Percentiles rank a stretch among this genome's conserved stretches.
Conservation (phyloP, 2,797 vertebrate species). For the Macropus fuliginosus region DNA sequence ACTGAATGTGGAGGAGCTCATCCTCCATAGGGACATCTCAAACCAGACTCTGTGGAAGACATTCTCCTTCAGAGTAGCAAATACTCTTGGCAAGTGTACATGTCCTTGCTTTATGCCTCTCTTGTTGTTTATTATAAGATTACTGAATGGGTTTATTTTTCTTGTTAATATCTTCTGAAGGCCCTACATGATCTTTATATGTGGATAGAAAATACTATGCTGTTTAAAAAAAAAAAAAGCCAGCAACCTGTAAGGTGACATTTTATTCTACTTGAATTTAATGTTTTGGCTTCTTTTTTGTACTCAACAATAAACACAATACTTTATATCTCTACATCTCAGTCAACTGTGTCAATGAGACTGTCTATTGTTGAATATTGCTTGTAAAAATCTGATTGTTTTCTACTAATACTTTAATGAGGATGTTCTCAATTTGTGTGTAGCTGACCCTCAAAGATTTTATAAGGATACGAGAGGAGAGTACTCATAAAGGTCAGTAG, state of each 20-base stretch:
- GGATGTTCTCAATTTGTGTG: background rate
- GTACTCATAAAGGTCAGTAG: background rate
- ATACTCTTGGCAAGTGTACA: background rate
- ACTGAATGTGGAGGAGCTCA: background rate
- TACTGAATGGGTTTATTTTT: background rate
- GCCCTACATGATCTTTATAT: background rate
- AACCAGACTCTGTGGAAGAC: background rate
- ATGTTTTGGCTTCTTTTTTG: background rate
- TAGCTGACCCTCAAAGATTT: background rate
- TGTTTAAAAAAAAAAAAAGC: background rate
- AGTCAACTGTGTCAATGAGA: background rate
- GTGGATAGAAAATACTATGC: background rate
- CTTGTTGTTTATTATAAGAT: background rate
- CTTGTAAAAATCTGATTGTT: background rate
- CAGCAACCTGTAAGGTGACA: background rate
- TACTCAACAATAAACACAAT: background rate
- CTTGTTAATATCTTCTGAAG: background rate
- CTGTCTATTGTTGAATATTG: background rate
- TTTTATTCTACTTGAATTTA: background rate
- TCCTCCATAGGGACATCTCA: background rate
- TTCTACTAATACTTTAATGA: background rate
- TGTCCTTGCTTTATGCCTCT: background rate
- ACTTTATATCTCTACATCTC: background rate
- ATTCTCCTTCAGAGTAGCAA: background rate
- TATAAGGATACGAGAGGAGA: background rate